A percentile compares a stretch with the other conserved stretches of the same genome.
phyloP scores from a whole-genome alignment of 1,140 invertebrate genomes.

The Hyphantria cunea region DNA sequence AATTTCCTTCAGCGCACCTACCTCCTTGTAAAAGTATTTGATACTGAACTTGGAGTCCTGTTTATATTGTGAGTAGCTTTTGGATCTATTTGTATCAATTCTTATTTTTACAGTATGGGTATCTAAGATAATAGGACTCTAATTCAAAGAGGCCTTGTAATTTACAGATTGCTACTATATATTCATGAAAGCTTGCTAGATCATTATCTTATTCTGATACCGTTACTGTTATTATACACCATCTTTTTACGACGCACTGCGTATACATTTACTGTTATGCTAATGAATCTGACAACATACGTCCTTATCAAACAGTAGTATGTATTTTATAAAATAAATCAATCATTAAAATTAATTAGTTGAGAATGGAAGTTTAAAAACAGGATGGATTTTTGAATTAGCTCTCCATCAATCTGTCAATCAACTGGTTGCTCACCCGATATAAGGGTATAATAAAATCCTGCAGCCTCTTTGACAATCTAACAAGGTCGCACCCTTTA shows the following conservation, averaged over 20 bases:
- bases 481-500: conserved; percentile 11
- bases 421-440: not conserved
- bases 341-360: no score
- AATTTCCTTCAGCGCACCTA: no score
- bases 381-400: no score
- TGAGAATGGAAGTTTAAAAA: no score
- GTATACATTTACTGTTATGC: not conserved
- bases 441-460: conserved; percentile 23
- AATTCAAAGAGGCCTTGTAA: not conserved
- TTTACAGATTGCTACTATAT: not conserved
- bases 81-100: no score
- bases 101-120: not conserved
- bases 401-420: conserved; percentile 22
- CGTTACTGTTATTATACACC: not conserved
- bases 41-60: no score
- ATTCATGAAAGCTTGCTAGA: conserved; percentile 1
- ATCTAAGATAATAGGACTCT: not conserved
- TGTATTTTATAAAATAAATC: no score
- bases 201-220: not conserved
- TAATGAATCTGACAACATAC: not conserved
- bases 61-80: no score
- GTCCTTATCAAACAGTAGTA: not conserved
- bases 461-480: conserved; percentile 19
- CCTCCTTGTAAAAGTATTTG: no score
- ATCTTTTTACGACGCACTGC: not conserved